A percentile compares a stretch with the other conserved stretches of the same genome.
These are phyloP conservation scores for Picathartes gymnocephalus DNA, from an alignment of 2,113 vertebrate genomes.

Conservation along the genomic window DNA sequence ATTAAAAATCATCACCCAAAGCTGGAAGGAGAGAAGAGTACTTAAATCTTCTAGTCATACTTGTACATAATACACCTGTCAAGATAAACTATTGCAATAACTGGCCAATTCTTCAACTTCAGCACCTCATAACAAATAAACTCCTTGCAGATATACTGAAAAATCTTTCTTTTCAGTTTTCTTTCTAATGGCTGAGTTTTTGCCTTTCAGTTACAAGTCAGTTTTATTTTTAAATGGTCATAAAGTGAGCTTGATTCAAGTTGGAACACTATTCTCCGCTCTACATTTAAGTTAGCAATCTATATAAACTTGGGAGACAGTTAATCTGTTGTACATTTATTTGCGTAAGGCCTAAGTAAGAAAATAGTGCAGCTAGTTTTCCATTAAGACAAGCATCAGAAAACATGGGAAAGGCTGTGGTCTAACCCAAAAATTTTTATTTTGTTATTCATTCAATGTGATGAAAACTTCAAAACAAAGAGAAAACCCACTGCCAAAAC, in stretches of 20 bases:
- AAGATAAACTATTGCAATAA: not conserved
- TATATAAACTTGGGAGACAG: not conserved
- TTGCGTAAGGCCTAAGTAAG: not conserved
- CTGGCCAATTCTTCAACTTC: not conserved
- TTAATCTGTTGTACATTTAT: not conserved
- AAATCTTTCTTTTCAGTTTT: not conserved
- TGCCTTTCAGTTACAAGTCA: not conserved
- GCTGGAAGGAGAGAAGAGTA: not conserved
- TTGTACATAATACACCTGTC: not conserved
- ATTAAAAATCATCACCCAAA: not conserved
- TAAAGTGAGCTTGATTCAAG: not conserved
- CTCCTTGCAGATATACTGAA: not conserved
- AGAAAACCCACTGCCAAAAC: not conserved
- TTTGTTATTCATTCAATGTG: not conserved
- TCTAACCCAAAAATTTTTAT: not conserved
- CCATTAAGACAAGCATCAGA: not conserved
- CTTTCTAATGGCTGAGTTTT: not conserved
- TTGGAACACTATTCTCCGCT: not conserved
- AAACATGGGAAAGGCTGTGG: not conserved
- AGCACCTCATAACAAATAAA: not conserved
- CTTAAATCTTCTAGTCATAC: not conserved
- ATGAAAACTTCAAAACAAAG: not conserved
- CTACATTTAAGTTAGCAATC: not conserved
- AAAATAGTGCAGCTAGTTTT: not conserved
- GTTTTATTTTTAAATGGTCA: not conserved